A percentile compares a stretch with the other conserved stretches of the same genome.
Evolutionary conservation across 2,113 vertebrate genomes (phyloP).

Genomic region (Malurus elegans): DNA sequence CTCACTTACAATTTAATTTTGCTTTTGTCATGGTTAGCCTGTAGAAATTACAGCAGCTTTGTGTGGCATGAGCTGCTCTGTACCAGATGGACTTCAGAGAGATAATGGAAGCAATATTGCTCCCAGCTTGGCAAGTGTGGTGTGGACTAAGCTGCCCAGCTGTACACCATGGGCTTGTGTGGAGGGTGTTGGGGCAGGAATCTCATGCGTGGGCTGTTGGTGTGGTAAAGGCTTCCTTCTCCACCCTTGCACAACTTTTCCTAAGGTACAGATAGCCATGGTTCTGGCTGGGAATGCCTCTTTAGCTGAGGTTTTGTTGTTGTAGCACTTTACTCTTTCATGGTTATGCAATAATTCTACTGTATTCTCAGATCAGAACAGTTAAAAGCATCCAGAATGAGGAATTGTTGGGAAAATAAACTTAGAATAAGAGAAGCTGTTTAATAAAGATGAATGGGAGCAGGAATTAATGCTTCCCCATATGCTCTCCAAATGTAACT

Average conservation of each 20-base stretch:
- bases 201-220: neutral
- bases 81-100: slow-evolving; percentile 21
- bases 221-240: neutral
- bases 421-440: neutral
- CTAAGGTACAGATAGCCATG: accelerated
- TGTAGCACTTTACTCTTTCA: neutral
- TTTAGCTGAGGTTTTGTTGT: neutral
- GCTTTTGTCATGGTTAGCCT: neutral
- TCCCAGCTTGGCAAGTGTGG: neutral
- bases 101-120: slow-evolving; percentile 15
- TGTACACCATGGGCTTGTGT: neutral
- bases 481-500: neutral
- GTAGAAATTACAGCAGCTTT: neutral
- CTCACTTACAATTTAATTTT: neutral
- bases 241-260: neutral
- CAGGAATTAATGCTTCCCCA: neutral
- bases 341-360: neutral
- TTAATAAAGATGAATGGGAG: neutral
- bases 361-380: neutral
- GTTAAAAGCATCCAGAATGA: neutral
- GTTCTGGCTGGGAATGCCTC: neutral
- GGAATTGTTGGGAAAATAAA: neutral
- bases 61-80: neutral
- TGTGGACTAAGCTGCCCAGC: neutral
- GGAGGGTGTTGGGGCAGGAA: neutral